Conservation (phyloP, 2,113 vertebrate species). For the Microcebus tavaratra region DNA sequence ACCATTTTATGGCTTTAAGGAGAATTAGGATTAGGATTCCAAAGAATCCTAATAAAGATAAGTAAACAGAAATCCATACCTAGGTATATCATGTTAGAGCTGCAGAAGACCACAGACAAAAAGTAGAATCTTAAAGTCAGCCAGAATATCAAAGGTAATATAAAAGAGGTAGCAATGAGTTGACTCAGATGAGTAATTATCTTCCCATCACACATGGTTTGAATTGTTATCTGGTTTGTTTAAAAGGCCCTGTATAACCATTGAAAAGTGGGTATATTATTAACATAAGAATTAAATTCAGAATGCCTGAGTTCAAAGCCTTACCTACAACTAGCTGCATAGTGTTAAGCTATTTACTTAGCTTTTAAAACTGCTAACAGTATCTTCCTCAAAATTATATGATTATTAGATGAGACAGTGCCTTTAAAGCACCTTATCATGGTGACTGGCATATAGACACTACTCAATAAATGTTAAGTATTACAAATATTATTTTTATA, state of each 20-base stretch:
- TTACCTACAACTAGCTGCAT: neutral
- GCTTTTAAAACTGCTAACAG: neutral
- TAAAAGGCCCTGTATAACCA: neutral
- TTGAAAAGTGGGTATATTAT: neutral
- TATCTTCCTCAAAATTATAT: neutral
- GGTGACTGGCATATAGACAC: neutral
- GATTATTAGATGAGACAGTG: neutral
- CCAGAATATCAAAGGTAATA: neutral
- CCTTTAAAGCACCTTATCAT: neutral
- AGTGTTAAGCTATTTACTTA: neutral
- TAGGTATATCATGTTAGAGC: neutral
- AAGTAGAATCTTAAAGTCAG: neutral
- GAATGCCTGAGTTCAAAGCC: neutral
- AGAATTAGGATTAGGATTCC: too few relatives aligned
- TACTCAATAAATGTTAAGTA: neutral
- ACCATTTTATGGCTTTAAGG: neutral
- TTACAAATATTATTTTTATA: neutral
- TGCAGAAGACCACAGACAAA: neutral
- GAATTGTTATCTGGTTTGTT: neutral
- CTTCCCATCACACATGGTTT: neutral
- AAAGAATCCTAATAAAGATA: neutral
- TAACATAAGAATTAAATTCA: neutral
- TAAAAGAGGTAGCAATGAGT: neutral
- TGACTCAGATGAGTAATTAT: neutral
- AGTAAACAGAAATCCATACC: neutral